Evolutionary conservation across 2,113 vertebrate genomes (phyloP), one percentile per base, ranked within the genome.

Genomic region (Puntigrus tetrazona): DNA sequence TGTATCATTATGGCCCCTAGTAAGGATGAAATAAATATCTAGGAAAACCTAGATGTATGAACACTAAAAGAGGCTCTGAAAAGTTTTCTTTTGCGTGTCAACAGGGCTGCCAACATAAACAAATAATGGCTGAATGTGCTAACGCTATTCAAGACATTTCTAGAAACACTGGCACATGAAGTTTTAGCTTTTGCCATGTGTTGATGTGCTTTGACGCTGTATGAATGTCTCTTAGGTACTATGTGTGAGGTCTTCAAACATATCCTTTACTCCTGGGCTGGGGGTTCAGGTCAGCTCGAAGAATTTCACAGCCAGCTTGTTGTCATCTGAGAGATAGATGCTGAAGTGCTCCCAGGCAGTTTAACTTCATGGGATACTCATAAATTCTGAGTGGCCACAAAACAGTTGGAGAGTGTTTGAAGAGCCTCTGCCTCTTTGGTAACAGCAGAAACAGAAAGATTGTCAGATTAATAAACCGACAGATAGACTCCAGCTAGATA

Each of bases 231-330:
- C 63, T 80, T 31, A 16, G 70, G 63, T 82, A 38, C 65, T 16
- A 63, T 84, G 84, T 84, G 87, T 84, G 84, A 74, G 87, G 84
- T 88, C 87, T 81, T 61, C n/a, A 47, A 22, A 70, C n/a, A 57
- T 80, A 55, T 31, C 63, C 77, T 86, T 84, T 81, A 65, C 38
- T 67, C 50, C 50, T 79, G 36, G 29, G 59, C 52, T 61, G 27
- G 43, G 77, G 87, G 81, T 84, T 81, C 45, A 81, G 73, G 52
- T 83, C 87, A 88, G 52, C 52, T 86, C 61, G 55, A 88, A 88
- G 85, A 88, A 84, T 86, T 88, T 84, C 84, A 86, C 81, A 84
- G 81, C 45, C 65, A 77, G 61, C 75, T 77, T 74, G 47, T 85
- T 81, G 80, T 70, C 45, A 75, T 73, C 27, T 63, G 57, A 81